These are phyloP conservation scores for Isoperla grammatica DNA, from an alignment of 2,888 invertebrate species.

Conservation along the genomic window DNA sequence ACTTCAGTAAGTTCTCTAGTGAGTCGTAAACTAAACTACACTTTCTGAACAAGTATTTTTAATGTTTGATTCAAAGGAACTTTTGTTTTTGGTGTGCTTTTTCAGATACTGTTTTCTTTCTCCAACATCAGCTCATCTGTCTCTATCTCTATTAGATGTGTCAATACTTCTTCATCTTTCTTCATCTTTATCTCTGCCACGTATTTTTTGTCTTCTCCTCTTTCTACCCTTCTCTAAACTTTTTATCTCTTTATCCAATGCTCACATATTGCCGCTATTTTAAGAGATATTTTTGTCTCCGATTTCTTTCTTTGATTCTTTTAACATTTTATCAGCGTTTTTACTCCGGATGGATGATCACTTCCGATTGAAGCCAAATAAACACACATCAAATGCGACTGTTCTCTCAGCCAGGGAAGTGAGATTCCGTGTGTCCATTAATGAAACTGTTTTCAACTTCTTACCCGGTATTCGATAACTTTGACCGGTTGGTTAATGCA, in stretches of 20 bases:
- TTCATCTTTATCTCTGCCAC: conserved; percentile 5
- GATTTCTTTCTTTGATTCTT: background rate
- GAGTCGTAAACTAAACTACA: no score
- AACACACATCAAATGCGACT: conserved; percentile 14
- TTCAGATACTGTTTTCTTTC: background rate
- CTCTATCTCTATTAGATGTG: conserved; percentile 14
- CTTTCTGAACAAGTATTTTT: no score
- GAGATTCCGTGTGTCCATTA: conserved; percentile 13
- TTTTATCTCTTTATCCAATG: no score
- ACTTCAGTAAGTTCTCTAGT: no score
- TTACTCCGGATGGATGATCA: conserved; percentile 1
- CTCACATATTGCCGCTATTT: background rate
- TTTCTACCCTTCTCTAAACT: no score
- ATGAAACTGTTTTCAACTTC: background rate
- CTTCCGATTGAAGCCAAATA: conserved; percentile 15
- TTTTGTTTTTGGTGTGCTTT: no score
- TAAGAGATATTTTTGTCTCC: background rate
- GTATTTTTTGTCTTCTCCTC: conserved; percentile 1
- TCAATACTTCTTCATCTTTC: conserved; percentile 14
- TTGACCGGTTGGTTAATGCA: no score
- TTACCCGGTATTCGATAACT: no score
- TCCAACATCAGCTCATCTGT: background rate
- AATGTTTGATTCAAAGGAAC: no score
- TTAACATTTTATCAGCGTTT: background rate
- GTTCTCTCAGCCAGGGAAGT: background rate